Base-by-base conservation (phyloP, 2,888 invertebrate species). In the Caenorhabditis drosophilae region DNA sequence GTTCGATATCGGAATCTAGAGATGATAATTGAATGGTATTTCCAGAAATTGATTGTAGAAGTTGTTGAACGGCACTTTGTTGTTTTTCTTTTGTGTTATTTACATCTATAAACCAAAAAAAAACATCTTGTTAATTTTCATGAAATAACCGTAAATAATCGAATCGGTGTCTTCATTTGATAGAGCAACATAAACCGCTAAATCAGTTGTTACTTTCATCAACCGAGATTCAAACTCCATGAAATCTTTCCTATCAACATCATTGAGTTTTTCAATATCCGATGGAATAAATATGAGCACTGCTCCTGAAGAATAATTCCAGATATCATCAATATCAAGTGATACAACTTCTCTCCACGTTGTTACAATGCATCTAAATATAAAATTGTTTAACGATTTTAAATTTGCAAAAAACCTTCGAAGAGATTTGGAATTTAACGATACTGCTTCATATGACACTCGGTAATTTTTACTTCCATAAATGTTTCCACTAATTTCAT, bases 361-460 rank as follows among this genome's bases (percentile, higher is more conserved):
- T 7, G 78, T 74, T 2, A 83, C 67, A 26, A 77, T 55, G 27
- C 82, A 79, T 56, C 76, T 73, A 47, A 44, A 55, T 9, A 40
- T 20, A 11, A 6, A 25, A n/a, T 18, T 4, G 7, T 16, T 7
- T 23, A 26, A 35, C 1, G 35, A 35, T 42, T 22, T 18, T 9
- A 26, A 31, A 45, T n/a, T 25, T n/a, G 6, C 12, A 40, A 48
- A 22, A 18, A 23, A 75, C 70, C 70, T 75, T 53, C 81, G 53
- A 7, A 79, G 42, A 7, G 73, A 60, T 20, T 70, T 63, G 0
- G 70, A 59, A 34, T 77, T 72, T 42, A 81, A 31, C 1, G 79
- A 66, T 1, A 80, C 80, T 2, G 80, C 83, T 63, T 83, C 82
- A 51, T 76, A 80, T 1, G 71, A 54, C 1, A 84, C 74, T 7